Conservation (phyloP, 1,140 invertebrate genomes). For the Drosophila pseudoobscura region DNA sequence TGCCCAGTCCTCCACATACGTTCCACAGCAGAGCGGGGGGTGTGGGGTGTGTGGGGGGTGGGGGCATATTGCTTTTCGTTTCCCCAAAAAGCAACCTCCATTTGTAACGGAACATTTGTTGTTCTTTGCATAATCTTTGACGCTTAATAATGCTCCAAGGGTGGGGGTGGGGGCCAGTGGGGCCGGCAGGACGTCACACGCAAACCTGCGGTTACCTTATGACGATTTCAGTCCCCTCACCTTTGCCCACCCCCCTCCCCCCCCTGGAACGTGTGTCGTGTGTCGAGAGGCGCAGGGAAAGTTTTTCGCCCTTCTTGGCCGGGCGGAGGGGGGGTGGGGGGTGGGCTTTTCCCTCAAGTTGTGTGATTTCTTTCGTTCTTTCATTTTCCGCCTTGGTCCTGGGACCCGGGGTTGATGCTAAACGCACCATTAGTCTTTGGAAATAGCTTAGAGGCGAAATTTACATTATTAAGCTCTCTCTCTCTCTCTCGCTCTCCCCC, state of each 20-base stretch:
- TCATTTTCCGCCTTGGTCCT: too few species aligned
- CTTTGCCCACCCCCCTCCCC: neutral
- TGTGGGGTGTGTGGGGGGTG: too few species aligned
- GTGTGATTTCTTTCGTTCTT: constrained; percentile 21
- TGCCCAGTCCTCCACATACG: too few species aligned
- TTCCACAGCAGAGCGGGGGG: neutral
- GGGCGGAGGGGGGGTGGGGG: neutral
- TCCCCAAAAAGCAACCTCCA: neutral
- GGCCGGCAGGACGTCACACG: constrained; percentile 41
- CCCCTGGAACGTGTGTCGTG: constrained; percentile 38
- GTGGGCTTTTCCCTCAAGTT: constrained; percentile 1
- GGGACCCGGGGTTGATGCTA: constrained; percentile 53
- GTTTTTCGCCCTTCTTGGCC: constrained; percentile 35
- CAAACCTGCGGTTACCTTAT: constrained; percentile 61
- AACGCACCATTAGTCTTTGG: constrained; percentile 81
- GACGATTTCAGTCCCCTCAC: constrained; percentile 39
- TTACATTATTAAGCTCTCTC: constrained; percentile 74
- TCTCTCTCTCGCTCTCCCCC: too few species aligned
- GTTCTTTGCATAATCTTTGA: constrained; percentile 65
- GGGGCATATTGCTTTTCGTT: constrained; percentile 45
- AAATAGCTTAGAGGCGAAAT: constrained; percentile 79
- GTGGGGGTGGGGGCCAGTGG: neutral
- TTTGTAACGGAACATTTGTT: constrained; percentile 41
- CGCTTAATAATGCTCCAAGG: constrained; percentile 59
- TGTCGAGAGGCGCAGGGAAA: constrained; percentile 22